Evolutionary conservation across 2,113 vertebrate species (phyloP), one percentile per base, ranked within the genome.

Genomic region (Illadopsis cleaveri): DNA sequence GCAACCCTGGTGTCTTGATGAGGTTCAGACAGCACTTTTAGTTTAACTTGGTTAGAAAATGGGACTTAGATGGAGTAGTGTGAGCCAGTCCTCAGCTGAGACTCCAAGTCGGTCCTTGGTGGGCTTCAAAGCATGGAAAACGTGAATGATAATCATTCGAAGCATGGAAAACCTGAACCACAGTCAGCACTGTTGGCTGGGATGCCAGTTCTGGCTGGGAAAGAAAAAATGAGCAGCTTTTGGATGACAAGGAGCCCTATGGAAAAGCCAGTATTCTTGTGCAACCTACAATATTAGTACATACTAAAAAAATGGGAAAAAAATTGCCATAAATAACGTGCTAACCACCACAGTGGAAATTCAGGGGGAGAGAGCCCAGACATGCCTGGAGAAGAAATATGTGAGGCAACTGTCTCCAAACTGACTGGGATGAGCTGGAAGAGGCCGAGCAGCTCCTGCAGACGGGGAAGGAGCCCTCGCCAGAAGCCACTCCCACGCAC

Each of bases 321-420:
- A 77, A 79, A 19, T 14, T 89, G n/a, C 75, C 85, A 78, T 89
- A 90, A 96, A 90, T 94, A 91, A 90, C 2, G 21, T 80, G 78
- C 42, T 60, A 95, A 54, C 82, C 65, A 44, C 68, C 64, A 66
- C 38, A 50, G 76, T 0, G 5, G 79, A 90, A 93, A 93, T 73
- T 73, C 82, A 62, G 73, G 68, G 56, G 38, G 44, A 89, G 48
- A 86, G 51, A 92, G 89, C 61, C 70, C 68, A 78, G 60, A 68
- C 11, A 2, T 9, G 13, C 58, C 70, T 89, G 61, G 44, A 90
- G 68, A 92, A 88, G 40, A 83, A 88, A 86, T 48, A 70, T 84
- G 62, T 56, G 15, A 77, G 62, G 64, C 42, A 90, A 92, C 54
- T 40, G 27, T 27, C 64, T 94, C 76, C 64, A 83, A 48, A 83